Conservation (phyloP, 2,113 vertebrate species). For the Sebastes schlegelii region DNA sequence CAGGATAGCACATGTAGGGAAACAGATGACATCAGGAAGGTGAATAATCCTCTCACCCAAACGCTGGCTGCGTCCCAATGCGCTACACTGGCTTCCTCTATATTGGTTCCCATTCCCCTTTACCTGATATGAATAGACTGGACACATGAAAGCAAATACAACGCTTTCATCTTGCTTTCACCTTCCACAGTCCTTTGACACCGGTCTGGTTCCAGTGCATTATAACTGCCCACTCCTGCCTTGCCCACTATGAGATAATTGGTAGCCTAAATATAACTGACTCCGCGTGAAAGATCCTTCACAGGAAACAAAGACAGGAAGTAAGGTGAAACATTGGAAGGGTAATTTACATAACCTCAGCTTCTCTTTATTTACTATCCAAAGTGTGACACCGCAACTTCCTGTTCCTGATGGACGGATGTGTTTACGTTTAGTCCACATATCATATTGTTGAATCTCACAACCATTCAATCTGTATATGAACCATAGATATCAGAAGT, state of each 20-base stretch:
- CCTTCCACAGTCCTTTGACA: slow-evolving; percentile 54
- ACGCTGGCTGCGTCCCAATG: background rate
- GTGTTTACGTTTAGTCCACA: background rate
- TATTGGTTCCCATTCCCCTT: slow-evolving; percentile 29
- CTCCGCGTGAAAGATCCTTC: background rate
- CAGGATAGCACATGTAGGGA: slow-evolving; percentile 36
- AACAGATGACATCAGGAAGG: slow-evolving; percentile 46
- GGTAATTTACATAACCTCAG: slow-evolving; percentile 5
- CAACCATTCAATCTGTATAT: too few relatives aligned
- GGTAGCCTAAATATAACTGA: slow-evolving; percentile 42
- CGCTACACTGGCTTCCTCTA: slow-evolving; percentile 17
- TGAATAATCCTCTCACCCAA: slow-evolving; percentile 36
- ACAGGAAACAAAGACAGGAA: slow-evolving; percentile 1
- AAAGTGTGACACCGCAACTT: background rate
- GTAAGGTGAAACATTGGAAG: slow-evolving; percentile 2
- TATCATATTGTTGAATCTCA: background rate
- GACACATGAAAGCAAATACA: slow-evolving; percentile 56
- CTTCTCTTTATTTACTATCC: background rate
- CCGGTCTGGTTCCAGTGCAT: slow-evolving; percentile 32
- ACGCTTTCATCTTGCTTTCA: slow-evolving; percentile 55
- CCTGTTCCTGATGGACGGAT: background rate
- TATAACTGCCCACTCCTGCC: slow-evolving; percentile 26
- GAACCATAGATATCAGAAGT: background rate
- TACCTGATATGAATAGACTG: slow-evolving; percentile 50
- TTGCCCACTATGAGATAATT: slow-evolving; percentile 40